These are phyloP conservation scores for Adelges cooleyi DNA, from an alignment of 1,140 invertebrate genomes.

Conservation along the genomic window DNA sequence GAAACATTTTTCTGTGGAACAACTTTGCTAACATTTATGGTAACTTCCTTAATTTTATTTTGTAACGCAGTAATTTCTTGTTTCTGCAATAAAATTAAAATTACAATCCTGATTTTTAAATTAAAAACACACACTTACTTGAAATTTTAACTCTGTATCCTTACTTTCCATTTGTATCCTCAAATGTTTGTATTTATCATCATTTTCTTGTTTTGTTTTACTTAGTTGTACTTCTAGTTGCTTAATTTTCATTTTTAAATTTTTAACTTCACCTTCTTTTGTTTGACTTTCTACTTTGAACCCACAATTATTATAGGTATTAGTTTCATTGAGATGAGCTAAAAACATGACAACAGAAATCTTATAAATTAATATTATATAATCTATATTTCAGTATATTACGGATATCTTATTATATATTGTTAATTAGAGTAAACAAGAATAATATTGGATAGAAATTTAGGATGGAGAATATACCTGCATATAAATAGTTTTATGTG, in stretches of 20 bases:
- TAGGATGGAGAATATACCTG: too few relatives aligned
- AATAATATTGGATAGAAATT: too few relatives aligned
- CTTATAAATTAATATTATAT: too few relatives aligned
- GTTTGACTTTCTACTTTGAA: background rate
- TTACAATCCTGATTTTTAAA: background rate
- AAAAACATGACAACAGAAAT: background rate
- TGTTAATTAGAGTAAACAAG: too few relatives aligned
- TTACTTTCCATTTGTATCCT: conserved; percentile 1
- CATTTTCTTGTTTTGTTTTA: conserved; percentile 18
- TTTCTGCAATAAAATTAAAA: background rate
- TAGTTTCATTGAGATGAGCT: background rate
- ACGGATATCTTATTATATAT: too few relatives aligned
- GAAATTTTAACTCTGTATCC: conserved; percentile 17
- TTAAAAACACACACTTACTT: background rate
- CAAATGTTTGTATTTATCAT: conserved; percentile 12
- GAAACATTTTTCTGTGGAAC: conserved; percentile 17
- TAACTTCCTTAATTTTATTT: conserved; percentile 20
- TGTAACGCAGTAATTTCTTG: conserved; percentile 14
- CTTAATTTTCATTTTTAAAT: conserved; percentile 16
- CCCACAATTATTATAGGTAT: background rate
- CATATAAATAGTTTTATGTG: too few relatives aligned
- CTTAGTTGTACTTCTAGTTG: conserved; percentile 17
- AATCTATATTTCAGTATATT: too few relatives aligned
- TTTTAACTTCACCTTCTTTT: conserved; percentile 15
- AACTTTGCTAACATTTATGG: background rate